phyloP scores from a whole-genome alignment of 2,888 invertebrate genomes.

The Mythimna vitellina region DNA sequence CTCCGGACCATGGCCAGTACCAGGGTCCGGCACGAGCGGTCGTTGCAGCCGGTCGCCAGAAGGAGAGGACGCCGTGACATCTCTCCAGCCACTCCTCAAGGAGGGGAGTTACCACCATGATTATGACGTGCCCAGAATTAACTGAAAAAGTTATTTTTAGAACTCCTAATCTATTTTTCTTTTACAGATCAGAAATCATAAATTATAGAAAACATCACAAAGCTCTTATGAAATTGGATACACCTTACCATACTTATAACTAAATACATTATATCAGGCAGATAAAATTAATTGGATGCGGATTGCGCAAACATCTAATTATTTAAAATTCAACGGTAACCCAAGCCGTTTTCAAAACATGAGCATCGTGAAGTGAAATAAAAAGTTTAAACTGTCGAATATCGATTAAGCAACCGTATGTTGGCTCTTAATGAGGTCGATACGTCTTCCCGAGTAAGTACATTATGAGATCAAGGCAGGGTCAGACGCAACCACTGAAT shows the following conservation, averaged over 20 bases:
- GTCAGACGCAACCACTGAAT: conserved; percentile 82
- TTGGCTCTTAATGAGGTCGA: conserved; percentile 84
- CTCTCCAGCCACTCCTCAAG: no score
- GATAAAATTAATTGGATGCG: conserved; percentile 59
- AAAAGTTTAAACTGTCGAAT: conserved; percentile 79
- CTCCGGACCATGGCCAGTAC: no score
- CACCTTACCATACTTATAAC: conserved; percentile 32
- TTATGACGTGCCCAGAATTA: no score
- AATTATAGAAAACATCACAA: conserved; percentile 37
- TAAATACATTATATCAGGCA: conserved; percentile 47
- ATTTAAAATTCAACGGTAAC: conserved; percentile 67
- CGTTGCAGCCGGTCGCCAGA: no score
- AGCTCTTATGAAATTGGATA: conserved; percentile 48
- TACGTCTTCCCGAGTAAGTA: conserved; percentile 78
- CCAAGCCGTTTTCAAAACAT: conserved; percentile 66
- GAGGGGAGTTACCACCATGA: no score
- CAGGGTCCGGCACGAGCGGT: no score
- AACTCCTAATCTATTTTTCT: conserved; percentile 11
- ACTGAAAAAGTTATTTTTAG: neutral
- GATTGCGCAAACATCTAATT: conserved; percentile 60
- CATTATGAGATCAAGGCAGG: conserved; percentile 86
- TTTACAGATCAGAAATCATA: conserved; percentile 30
- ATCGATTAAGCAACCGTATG: conserved; percentile 85
- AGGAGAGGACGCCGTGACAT: no score
- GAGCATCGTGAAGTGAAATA: conserved; percentile 73